phyloP scores from a whole-genome alignment of 2,797 vertebrate species.

The Clarias pachynema region DNA sequence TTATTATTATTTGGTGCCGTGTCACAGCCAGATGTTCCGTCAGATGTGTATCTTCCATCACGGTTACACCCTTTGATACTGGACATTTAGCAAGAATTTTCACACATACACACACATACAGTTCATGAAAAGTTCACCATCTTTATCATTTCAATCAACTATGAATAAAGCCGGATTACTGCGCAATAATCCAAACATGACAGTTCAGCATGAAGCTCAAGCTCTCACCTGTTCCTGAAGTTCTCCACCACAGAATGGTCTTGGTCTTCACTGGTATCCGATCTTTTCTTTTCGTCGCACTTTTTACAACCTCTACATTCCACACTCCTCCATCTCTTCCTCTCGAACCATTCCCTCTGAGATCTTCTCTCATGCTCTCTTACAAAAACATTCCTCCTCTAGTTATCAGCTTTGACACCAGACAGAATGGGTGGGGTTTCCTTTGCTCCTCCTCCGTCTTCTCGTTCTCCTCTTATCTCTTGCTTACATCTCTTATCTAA shows the following conservation, averaged over 20 bases:
- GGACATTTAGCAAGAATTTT: not conserved
- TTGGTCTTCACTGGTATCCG: not conserved
- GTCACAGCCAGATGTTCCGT: not conserved
- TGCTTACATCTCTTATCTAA: not conserved
- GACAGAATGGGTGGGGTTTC: constrained; percentile 24
- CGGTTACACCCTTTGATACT: not conserved
- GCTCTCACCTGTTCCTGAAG: constrained; percentile 5
- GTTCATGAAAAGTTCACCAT: not conserved
- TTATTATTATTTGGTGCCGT: no score
- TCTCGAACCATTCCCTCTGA: not conserved
- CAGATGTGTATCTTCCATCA: not conserved
- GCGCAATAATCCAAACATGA: not conserved
- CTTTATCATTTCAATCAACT: no score
- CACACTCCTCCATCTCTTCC: not conserved
- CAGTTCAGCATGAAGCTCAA: no score
- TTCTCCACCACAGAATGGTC: not conserved
- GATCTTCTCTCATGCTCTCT: not conserved
- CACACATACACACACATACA: not conserved
- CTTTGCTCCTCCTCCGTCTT: not conserved
- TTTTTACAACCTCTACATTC: not conserved
- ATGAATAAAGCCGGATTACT: not conserved
- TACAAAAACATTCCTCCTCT: not conserved
- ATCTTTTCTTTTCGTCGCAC: not conserved
- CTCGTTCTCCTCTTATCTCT: constrained; percentile 11
- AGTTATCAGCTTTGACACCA: not conserved